phyloP scores from a whole-genome alignment of 2,888 invertebrate genomes.

The Agrochola circellaris region DNA sequence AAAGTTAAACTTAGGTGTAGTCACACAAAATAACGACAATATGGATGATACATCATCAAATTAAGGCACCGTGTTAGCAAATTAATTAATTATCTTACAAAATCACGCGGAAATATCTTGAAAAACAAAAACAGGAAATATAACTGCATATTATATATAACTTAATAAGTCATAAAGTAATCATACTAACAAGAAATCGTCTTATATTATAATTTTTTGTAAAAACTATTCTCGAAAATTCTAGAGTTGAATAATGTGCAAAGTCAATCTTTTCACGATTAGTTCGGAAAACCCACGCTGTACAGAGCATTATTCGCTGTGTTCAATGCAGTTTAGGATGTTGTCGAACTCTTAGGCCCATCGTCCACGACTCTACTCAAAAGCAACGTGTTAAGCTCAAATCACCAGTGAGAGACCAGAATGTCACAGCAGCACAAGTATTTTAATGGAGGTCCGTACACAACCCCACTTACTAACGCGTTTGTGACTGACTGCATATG shows the following conservation, averaged over 20 bases:
- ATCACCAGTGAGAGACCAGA: not conserved
- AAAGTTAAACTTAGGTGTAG: constrained; percentile 40
- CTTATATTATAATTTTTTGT: too few species aligned
- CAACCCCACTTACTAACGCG: not conserved
- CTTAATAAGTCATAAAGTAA: not conserved
- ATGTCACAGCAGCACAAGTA: not conserved
- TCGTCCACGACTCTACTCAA: not conserved
- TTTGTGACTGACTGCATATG: not conserved
- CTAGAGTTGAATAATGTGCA: not conserved
- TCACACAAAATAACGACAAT: constrained; percentile 15
- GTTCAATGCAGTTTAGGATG: not conserved
- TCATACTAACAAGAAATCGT: not conserved
- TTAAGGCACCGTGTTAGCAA: constrained; percentile 41
- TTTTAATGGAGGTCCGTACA: not conserved
- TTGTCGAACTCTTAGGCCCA: not conserved
- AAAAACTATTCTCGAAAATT: not conserved
- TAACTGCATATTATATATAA: not conserved
- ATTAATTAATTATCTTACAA: constrained; percentile 25
- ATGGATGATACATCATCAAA: constrained; percentile 34
- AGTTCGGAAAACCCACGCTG: not conserved
- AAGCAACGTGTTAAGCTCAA: not conserved
- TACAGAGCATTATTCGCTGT: not conserved
- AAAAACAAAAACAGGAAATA: not conserved
- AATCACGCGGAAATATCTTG: constrained; percentile 1
- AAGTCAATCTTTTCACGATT: not conserved